A percentile compares a stretch with the other conserved stretches of the same genome.
Evolutionary conservation across 2,113 vertebrate species (phyloP).

Genomic region (Anas platyrhynchos): DNA sequence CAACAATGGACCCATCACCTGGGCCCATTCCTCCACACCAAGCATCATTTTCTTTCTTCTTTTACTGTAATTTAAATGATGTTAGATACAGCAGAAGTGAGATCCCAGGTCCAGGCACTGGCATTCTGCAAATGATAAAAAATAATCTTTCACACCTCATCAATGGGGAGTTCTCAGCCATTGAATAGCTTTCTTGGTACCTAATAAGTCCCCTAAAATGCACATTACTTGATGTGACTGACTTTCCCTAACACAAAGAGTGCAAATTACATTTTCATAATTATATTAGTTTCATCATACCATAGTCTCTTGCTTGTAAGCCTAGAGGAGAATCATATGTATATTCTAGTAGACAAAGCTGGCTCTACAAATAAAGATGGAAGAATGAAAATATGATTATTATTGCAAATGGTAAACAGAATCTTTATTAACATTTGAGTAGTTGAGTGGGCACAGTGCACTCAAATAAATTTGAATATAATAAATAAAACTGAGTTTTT

Average conservation of each 20-base stretch:
- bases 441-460: neutral
- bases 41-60: neutral
- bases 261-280: conserved; percentile 37
- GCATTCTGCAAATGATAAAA: neutral
- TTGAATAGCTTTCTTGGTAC: neutral
- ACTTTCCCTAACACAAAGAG: neutral
- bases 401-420: conserved; percentile 22
- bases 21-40: neutral
- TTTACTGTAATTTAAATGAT: neutral
- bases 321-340: neutral
- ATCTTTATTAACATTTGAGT: conserved; percentile 32
- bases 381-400: conserved; percentile 33
- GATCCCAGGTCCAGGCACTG: neutral
- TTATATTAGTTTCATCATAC: neutral
- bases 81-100: neutral
- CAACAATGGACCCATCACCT: neutral
- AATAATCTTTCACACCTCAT: neutral
- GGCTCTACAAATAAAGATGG: neutral
- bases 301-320: neutral
- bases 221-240: neutral
- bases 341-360: neutral
- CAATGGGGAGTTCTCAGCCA: neutral
- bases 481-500: conserved; percentile 63
- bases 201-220: neutral
- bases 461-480: conserved; percentile 46